phyloP scores from a whole-genome alignment of 2,888 invertebrate genomes.

The Calliopum simillimum region DNA sequence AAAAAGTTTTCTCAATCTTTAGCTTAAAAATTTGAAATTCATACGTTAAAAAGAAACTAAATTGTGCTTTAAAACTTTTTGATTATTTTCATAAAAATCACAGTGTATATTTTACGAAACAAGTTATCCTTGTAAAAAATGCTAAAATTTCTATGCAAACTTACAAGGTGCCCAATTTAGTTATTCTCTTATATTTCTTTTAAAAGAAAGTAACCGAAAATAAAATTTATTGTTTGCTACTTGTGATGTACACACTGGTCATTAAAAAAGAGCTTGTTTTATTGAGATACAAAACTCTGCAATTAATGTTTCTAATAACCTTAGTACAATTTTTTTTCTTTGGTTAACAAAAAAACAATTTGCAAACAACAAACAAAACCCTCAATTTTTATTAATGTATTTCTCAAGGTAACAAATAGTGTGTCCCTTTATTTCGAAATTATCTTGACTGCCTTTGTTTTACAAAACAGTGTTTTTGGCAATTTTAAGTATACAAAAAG shows the following conservation, averaged over 20 bases:
- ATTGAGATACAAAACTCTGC: conserved; percentile 26
- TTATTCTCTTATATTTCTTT: conserved; percentile 47
- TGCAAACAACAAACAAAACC: conserved; percentile 66
- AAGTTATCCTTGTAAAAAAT: conserved; percentile 22
- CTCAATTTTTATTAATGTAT: conserved; percentile 52
- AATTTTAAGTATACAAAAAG: conserved; percentile 45
- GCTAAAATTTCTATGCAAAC: conserved; percentile 15
- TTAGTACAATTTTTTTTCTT: conserved; percentile 65
- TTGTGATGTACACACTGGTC: conserved; percentile 66
- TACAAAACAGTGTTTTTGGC: conserved; percentile 25
- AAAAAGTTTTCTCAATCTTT: conserved; percentile 54
- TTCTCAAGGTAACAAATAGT: not conserved
- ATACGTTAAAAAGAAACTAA: conserved; percentile 50
- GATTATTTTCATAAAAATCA: conserved; percentile 34
- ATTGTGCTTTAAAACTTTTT: conserved; percentile 52
- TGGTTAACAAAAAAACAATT: conserved; percentile 60
- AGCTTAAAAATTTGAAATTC: conserved; percentile 49
- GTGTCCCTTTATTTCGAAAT: conserved; percentile 43
- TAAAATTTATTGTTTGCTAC: conserved; percentile 66
- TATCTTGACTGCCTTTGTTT: conserved; percentile 38
- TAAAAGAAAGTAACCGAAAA: conserved; percentile 57
- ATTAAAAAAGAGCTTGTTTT: conserved; percentile 43
- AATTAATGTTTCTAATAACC: conserved; percentile 50
- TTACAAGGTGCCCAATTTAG: conserved; percentile 48
- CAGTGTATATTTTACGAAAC: conserved; percentile 37